Base-by-base conservation (phyloP, 1,140 invertebrate species). In the Mylabris phalerata region DNA sequence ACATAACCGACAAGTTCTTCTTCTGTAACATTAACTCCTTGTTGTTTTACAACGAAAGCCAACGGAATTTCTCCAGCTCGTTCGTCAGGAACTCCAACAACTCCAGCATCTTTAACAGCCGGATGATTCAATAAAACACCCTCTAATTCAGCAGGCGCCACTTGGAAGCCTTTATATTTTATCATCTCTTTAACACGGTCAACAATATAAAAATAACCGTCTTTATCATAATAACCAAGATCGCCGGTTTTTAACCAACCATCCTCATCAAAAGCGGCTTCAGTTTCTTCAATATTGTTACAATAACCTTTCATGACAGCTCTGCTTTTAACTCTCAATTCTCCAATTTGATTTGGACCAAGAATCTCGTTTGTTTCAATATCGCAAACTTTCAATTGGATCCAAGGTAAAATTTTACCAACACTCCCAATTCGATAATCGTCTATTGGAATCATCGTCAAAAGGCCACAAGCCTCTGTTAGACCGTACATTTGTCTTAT, bases 141-240 rank as follows among this genome's bases (percentile, higher is more conserved):
- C 70, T 91, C 88, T 10, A 91, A 79, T 62, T 75, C 74, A 2
- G 74, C 71, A 24, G 75, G 77, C 4, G 73, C 73, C 32, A 79
- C 78, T 67, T 79, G 78, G 39, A 74, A 68, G 32, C 75, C 78
- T 66, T 78, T 77, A 48, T 84, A 87, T 74, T 89, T 89, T 50
- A 89, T 86, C 11, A 89, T 75, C 66, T 88, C 86, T 61, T 88
- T 89, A 27, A 86, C 68, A 46, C 88, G 73, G 55, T 86, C 86
- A n/a, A 84, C 77, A 44, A 89, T 78, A 57, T 76, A 85, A 43
- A 88, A 78, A 49, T 77, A 81, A 0, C n/a, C n/a, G n/a, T n/a
- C n/a, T n/a, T n/a, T n/a, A n/a, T n/a, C n/a, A n/a, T n/a, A n/a
- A n/a, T n/a, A n/a, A n/a, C 79, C 83, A 41, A 88, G 77, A 66